Evolutionary conservation across 1,140 invertebrate species (phyloP).

Genomic region (Drosophila parabipectinata): DNA sequence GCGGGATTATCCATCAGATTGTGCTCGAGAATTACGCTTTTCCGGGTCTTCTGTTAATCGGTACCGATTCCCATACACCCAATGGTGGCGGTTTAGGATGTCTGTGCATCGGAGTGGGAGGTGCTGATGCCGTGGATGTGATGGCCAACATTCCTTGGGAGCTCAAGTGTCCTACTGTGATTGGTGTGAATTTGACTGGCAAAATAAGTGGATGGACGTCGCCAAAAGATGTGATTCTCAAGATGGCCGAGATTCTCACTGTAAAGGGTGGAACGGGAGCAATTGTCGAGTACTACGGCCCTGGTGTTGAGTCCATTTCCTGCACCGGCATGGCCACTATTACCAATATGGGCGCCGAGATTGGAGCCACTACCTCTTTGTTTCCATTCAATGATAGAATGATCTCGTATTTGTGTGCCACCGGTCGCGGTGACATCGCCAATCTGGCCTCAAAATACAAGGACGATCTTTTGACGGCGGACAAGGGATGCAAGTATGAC

Average conservation of each 20-base stretch:
- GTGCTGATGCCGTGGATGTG: slow-evolving; percentile 99
- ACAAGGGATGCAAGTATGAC: slow-evolving; percentile 94
- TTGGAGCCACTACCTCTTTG: slow-evolving; percentile 97
- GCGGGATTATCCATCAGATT: slow-evolving; percentile 99
- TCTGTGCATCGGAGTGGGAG: slow-evolving; percentile 99
- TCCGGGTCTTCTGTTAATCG: slow-evolving; percentile 98
- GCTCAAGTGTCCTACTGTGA: slow-evolving; percentile 99
- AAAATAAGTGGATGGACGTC: slow-evolving; percentile 98
- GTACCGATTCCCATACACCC: slow-evolving; percentile 99
- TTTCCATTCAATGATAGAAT: slow-evolving; percentile 98
- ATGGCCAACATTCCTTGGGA: slow-evolving; percentile 99
- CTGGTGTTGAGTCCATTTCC: slow-evolving; percentile 96
- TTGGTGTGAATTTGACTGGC: slow-evolving; percentile 99
- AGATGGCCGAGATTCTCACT: slow-evolving; percentile 92
- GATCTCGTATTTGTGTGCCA: slow-evolving; percentile 96
- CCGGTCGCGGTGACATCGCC: slow-evolving; percentile 91
- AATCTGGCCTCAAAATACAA: slow-evolving; percentile 90
- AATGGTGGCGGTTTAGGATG: slow-evolving; percentile 99
- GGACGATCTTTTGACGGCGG: slow-evolving; percentile 91
- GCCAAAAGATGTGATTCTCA: slow-evolving; percentile 98
- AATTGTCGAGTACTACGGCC: slow-evolving; percentile 99
- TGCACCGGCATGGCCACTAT: slow-evolving; percentile 99
- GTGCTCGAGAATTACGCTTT: slow-evolving; percentile 99
- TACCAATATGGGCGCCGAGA: slow-evolving; percentile 99
- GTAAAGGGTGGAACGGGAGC: slow-evolving; percentile 99